Base-by-base conservation (phyloP, 2,113 vertebrate species). In the Ptyas mucosa region DNA sequence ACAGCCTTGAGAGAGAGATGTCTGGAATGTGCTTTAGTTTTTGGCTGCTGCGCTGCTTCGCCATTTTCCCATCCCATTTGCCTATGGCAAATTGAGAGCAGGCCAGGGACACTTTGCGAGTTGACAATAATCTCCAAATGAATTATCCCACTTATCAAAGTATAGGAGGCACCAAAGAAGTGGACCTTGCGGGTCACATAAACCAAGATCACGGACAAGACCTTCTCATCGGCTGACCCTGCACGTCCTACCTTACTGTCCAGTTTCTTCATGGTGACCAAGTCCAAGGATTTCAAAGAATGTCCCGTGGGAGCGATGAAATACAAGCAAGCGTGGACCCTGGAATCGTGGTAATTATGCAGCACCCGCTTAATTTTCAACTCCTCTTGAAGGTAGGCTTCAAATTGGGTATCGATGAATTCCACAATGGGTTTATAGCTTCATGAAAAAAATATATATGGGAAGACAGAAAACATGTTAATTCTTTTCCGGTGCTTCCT, bases 181-280 rank as follows among this genome's bases (percentile, higher is more conserved):
- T 43, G 85, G 6, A 39, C 52, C 14, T 10, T 5, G 1, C 1
- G 26, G 15, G 9, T 20, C 85, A 69, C 8, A 23, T 6, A 10
- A 18, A 52, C 9, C 1, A 24, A n/a, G 43, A 23, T 18, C 49
- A 26, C 29, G 20, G 21, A n/a, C 5, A 29, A 43, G 18, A 34
- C 52, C 14, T 89, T 43, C 20, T 26, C 53, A 1, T 18, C 5
- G 4, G 20, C 23, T 55, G 64, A 23, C 26, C 49, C 15, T 75
- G 57, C 26, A 34, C 39, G 0, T 88, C 96, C 95, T 95, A 99
- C 99, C 99, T 99, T 99, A 97, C 99, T 99, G 96, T 99, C 99
- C 8, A 99, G 98, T 95, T 99, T 99, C 97, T 99, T 99, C 99
- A 99, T 99, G 0, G 99, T 99, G 69, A 99, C 99, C 96, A 99